These are phyloP conservation scores for Anas bernieri DNA, from an alignment of 2,797 vertebrate genomes.

Conservation along the genomic window DNA sequence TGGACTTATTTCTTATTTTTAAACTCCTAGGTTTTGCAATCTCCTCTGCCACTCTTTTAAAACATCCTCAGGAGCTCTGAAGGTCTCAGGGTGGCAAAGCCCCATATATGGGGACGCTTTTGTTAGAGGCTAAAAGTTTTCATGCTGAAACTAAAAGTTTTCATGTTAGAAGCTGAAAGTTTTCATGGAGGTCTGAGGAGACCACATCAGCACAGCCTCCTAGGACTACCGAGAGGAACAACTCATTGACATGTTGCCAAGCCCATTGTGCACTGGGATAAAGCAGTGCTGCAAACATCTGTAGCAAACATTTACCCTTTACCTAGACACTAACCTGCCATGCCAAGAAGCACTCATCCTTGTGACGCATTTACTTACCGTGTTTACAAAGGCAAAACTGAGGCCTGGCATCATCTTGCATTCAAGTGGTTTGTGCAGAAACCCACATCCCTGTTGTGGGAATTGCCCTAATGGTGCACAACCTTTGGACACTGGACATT, in stretches of 20 bases:
- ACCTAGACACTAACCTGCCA: neutral
- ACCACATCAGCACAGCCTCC: neutral
- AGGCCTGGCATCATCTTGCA: rapidly evolving
- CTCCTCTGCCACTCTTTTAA: neutral
- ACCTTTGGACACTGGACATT: too few species aligned
- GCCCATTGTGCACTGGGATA: rapidly evolving
- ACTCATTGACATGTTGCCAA: rapidly evolving
- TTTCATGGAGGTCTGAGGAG: neutral
- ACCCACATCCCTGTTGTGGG: neutral
- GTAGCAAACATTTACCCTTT: neutral
- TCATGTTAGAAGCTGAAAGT: neutral
- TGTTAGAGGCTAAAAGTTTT: neutral
- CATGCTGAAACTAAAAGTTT: neutral
- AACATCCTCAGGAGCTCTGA: neutral
- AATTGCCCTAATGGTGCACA: neutral
- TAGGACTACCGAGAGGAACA: rapidly evolving
- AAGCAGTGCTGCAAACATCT: neutral
- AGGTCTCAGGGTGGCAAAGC: too few species aligned
- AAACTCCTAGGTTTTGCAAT: neutral
- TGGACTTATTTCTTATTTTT: neutral
- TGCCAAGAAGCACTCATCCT: neutral
- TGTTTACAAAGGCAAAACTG: neutral
- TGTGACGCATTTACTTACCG: neutral
- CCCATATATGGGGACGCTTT: rapidly evolving
- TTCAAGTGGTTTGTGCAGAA: neutral